Evolutionary conservation across 1,140 invertebrate species (phyloP).

Genomic region (Drusus annulatus): DNA sequence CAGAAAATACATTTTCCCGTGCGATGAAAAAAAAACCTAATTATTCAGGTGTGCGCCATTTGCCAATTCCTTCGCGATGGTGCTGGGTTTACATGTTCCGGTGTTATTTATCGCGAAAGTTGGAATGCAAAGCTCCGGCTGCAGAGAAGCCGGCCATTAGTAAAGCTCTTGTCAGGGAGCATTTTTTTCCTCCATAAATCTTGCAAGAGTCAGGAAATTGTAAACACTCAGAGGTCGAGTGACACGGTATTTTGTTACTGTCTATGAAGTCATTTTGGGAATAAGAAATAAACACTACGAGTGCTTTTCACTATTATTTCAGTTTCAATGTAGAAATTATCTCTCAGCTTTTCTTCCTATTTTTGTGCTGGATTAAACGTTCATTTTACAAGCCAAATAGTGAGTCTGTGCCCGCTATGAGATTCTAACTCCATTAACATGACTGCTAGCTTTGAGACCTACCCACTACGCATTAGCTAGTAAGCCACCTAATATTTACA

Average conservation of each 20-base stretch:
- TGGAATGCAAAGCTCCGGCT: slow-evolving; percentile 25
- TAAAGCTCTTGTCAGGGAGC: slow-evolving; percentile 39
- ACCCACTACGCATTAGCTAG: too few species aligned
- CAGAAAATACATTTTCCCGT: slow-evolving; percentile 7
- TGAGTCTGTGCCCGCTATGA: too few species aligned
- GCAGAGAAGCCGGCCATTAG: slow-evolving; percentile 38
- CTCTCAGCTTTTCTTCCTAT: too few species aligned
- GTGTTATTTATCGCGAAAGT: slow-evolving; percentile 54
- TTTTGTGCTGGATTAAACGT: too few species aligned
- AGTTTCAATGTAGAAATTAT: too few species aligned
- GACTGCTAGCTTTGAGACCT: too few species aligned
- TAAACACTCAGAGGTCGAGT: slow-evolving; percentile 43
- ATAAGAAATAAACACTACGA: too few species aligned
- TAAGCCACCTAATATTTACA: too few species aligned
- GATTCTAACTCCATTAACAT: too few species aligned
- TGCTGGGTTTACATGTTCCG: background rate
- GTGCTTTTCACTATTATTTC: too few species aligned
- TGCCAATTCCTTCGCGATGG: slow-evolving; percentile 34
- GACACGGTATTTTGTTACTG: slow-evolving; percentile 16
- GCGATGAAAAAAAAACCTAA: slow-evolving; percentile 13
- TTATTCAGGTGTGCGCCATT: slow-evolving; percentile 43
- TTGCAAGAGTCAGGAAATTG: slow-evolving; percentile 43
- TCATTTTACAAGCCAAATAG: too few species aligned
- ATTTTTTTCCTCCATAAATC: slow-evolving; percentile 53
- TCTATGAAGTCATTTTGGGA: slow-evolving; percentile 1